Evolutionary conservation across 2,113 vertebrate species (phyloP), one percentile per base, ranked within the genome.

Genomic region (Chaenogobius annularis): DNA sequence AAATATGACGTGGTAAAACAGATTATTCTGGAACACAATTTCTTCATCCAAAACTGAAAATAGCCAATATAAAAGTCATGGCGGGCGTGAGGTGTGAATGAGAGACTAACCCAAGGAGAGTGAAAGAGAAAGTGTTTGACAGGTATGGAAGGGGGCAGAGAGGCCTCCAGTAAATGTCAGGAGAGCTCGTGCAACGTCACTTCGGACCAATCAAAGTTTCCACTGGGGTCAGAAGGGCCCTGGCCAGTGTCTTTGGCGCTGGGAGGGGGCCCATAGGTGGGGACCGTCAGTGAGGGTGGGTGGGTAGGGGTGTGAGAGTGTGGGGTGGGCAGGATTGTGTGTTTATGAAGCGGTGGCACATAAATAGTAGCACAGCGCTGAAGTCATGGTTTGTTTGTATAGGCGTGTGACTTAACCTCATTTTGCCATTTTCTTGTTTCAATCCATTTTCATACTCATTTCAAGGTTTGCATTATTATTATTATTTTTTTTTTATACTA

Each of bases 101-200:
- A 66, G 66, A 68, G 69, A 70, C 66, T n/a, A 67, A 74, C 48
- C 74, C 31, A 22, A 31, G 13, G 66, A 61, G 67, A 70, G 73
- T 67, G 55, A 70, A 74, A 74, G 69, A 80, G 69, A 72, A 75
- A 22, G 69, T 69, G 68, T 77, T 67, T 56, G 58, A 75, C 68
- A 71, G 68, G 59, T 50, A 69, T 56, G 52, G 72, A 44, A 67
- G 69, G 68, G 4, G 54, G 58, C 71, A 23, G 73, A 83, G 84
- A 89, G 90, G 90, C 85, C 86, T 88, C 87, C 83, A 52, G 83
- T 87, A 89, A 91, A 90, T 80, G 84, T 83, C 83, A 81, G 64
- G 66, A 72, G 65, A 66, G 70, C 66, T 85, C 83, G 83, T 55
- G 70, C 78, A 84, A 90, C 83, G 82, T 84, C 54, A 75, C 71